phyloP scores from a whole-genome alignment of 2,113 vertebrate genomes.

The Dromaius novaehollandiae region DNA sequence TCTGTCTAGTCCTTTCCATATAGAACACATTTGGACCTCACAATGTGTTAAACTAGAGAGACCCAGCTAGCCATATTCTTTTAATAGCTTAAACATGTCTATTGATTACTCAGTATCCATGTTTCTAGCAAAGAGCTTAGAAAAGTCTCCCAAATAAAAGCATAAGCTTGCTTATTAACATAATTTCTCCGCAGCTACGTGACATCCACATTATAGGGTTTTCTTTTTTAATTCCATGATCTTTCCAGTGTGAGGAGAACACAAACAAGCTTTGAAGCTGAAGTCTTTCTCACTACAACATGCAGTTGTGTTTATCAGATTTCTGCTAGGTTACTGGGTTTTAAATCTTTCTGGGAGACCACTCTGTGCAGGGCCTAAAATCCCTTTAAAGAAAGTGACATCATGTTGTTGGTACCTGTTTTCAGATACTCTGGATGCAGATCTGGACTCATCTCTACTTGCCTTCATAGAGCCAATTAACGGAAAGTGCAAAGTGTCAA shows the following conservation, averaged over 20 bases:
- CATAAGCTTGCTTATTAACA: neutral
- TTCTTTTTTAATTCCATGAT: neutral
- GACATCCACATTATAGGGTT: neutral
- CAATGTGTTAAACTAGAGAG: fast-evolving
- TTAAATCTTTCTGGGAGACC: neutral
- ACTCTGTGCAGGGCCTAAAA: neutral
- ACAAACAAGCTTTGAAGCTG: neutral
- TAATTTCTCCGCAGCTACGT: neutral
- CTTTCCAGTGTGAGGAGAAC: neutral
- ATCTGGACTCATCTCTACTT: neutral
- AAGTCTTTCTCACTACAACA: neutral
- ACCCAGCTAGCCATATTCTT: fast-evolving
- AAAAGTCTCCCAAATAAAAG: neutral
- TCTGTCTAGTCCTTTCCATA: fast-evolving
- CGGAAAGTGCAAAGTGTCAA: neutral
- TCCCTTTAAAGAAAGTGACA: neutral
- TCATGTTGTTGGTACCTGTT: fast-evolving
- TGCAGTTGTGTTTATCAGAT: fast-evolving
- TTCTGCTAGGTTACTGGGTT: neutral
- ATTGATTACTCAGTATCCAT: fast-evolving
- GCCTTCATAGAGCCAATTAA: neutral
- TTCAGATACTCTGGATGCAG: neutral
- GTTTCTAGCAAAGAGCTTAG: neutral
- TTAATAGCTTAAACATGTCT: neutral
- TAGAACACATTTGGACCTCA: fast-evolving